Conservation (phyloP, 2,797 vertebrate species). For the Pangasius sanitwongsei region DNA sequence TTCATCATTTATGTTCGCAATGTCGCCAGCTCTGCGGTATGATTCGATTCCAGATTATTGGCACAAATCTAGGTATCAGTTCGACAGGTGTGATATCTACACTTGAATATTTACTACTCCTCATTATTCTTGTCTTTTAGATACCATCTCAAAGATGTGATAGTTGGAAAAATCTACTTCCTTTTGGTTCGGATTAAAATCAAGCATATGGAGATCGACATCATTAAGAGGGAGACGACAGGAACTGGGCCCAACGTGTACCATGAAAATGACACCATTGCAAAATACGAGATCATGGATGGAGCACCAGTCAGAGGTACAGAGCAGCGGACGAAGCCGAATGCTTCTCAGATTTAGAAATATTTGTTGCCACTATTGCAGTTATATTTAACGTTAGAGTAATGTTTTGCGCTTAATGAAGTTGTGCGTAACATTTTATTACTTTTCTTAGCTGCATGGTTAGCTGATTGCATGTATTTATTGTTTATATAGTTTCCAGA, state of each 20-base stretch:
- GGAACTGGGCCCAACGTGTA: slow-evolving; percentile 96
- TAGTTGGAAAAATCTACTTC: slow-evolving; percentile 99
- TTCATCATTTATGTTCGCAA: background rate
- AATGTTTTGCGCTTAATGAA: background rate
- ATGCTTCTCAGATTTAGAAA: background rate
- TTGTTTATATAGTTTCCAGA: background rate
- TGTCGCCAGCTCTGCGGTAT: background rate
- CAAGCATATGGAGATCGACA: slow-evolving; percentile 99
- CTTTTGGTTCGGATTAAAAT: slow-evolving; percentile 98
- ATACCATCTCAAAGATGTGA: slow-evolving; percentile 98
- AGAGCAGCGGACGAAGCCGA: background rate
- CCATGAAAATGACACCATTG: slow-evolving; percentile 98
- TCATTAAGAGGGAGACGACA: slow-evolving; percentile 97
- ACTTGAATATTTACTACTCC: background rate
- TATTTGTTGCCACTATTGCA: background rate
- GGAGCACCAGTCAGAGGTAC: slow-evolving; percentile 95
- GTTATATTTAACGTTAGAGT: background rate
- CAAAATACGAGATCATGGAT: slow-evolving; percentile 99
- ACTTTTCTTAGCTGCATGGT: background rate
- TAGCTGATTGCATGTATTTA: background rate
- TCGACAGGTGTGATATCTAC: background rate
- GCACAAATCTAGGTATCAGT: background rate
- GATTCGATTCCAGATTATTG: background rate
- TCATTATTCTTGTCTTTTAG: slow-evolving; percentile 66
- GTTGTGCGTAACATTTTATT: background rate